These are phyloP conservation scores for Argynnis bischoffii DNA, from an alignment of 2,888 invertebrate genomes.

Conservation along the genomic window DNA sequence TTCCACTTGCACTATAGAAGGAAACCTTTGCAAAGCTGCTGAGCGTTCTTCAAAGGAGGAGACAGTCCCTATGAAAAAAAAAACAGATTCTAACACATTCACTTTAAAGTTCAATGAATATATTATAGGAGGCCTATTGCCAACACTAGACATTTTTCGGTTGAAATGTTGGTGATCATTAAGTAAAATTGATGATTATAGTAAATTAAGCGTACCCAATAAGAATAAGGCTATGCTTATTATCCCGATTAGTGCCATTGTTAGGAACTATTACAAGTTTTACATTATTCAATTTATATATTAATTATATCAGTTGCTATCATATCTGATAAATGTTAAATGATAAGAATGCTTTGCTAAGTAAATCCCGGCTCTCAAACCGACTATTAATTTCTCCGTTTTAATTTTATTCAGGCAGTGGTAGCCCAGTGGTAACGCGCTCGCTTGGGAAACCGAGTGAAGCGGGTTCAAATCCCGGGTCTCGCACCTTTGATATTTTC, in stretches of 20 bases:
- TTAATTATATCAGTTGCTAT: conserved; percentile 1
- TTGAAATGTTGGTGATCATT: no score
- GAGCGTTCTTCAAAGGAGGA: background rate
- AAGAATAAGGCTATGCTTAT: conserved; percentile 12
- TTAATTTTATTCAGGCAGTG: no score
- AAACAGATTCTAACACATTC: background rate
- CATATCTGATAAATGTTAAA: background rate
- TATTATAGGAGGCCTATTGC: no score
- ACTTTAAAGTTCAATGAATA: no score
- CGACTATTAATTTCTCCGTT: background rate
- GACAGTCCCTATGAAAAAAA: background rate
- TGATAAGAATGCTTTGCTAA: background rate
- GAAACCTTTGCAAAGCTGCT: background rate
- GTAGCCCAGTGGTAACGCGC: no score
- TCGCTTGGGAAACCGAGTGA: no score
- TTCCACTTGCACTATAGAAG: conserved; percentile 18
- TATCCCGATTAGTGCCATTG: conserved; percentile 9
- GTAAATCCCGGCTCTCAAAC: conserved; percentile 2
- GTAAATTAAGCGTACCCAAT: background rate
- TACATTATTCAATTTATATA: conserved; percentile 9
- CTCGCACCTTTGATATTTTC: no score
- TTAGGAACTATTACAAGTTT: background rate
- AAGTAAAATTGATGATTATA: background rate
- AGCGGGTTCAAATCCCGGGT: no score
- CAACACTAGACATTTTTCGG: no score